Evolutionary conservation across 30 jellyfish, hydroid and myxozoan genomes (phyloP).

Genomic region (Cassiopea andromeda): DNA sequence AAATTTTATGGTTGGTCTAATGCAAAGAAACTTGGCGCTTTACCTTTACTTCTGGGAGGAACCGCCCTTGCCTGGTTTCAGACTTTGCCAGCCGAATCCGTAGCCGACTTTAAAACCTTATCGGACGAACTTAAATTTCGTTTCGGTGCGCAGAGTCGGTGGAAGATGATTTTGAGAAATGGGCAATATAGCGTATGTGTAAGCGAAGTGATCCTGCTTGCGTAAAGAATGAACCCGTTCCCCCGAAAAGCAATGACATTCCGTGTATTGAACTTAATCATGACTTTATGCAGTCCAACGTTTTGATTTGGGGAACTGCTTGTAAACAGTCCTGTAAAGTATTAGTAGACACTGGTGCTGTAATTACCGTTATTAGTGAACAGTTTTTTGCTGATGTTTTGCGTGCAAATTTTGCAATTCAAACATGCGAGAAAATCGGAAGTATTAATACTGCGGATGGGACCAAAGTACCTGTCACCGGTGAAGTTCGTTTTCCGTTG

Average conservation of each 20-base stretch:
- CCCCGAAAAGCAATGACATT: neutral
- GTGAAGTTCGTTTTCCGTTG: neutral
- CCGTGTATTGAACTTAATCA: neutral
- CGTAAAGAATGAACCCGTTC: neutral
- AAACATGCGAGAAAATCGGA: neutral
- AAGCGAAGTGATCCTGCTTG: neutral
- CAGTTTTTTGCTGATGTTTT: neutral
- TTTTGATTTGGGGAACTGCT: slow-evolving; percentile 9
- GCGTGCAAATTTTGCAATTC: neutral
- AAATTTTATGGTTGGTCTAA: slow-evolving; percentile 11
- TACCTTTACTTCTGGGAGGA: slow-evolving; percentile 16
- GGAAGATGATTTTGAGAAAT: neutral
- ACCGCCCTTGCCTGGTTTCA: slow-evolving; percentile 37
- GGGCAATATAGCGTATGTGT: neutral
- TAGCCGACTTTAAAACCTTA: neutral
- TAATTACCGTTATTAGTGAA: neutral
- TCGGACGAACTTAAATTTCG: slow-evolving; percentile 27
- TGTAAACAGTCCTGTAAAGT: neutral
- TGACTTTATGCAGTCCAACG: neutral
- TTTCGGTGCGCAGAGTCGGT: slow-evolving; percentile 23
- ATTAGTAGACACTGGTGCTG: slow-evolving; percentile 19
- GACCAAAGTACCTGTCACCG: neutral
- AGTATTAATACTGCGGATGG: slow-evolving; percentile 9
- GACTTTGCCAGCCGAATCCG: slow-evolving; percentile 29
- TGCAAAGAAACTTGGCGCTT: slow-evolving; percentile 46